Conservation (phyloP, 2,888 invertebrate species). For the Prenolepis imparis region DNA sequence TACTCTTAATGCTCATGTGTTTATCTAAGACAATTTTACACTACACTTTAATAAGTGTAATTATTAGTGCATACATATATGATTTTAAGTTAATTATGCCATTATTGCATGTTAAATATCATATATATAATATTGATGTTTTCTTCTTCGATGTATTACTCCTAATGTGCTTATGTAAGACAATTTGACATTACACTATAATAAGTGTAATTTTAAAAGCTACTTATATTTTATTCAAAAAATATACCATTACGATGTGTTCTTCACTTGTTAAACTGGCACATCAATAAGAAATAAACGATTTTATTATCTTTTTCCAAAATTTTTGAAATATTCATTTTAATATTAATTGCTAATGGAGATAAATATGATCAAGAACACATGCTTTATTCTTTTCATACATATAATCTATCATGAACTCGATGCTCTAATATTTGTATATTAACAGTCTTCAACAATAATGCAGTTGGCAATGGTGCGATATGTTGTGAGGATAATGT, state of each 20-base stretch:
- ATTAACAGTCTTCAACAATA: constrained; percentile 69
- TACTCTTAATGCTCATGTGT: too few relatives aligned
- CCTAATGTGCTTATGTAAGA: not conserved
- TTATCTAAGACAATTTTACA: too few relatives aligned
- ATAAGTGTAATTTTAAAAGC: not conserved
- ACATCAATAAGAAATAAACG: constrained; percentile 63
- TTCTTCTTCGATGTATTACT: not conserved
- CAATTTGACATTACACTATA: too few relatives aligned
- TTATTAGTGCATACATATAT: not conserved
- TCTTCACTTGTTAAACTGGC: constrained; percentile 43
- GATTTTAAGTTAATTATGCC: not conserved
- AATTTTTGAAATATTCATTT: constrained; percentile 26
- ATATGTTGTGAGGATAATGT: constrained; percentile 70
- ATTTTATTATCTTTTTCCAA: constrained; percentile 47
- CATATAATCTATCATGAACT: constrained; percentile 66
- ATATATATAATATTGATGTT: not conserved
- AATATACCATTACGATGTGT: not conserved
- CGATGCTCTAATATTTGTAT: constrained; percentile 71
- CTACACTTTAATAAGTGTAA: too few relatives aligned
- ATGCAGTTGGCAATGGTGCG: constrained; percentile 77
- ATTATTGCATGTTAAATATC: not conserved
- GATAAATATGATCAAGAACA: not conserved
- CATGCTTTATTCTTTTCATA: constrained; percentile 49
- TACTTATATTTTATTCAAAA: not conserved
- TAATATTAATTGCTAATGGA: constrained; percentile 34